Evolutionary conservation across 2,113 vertebrate genomes (phyloP), one percentile per base, ranked within the genome.

Genomic region (Romanogobio albipinnatus): DNA sequence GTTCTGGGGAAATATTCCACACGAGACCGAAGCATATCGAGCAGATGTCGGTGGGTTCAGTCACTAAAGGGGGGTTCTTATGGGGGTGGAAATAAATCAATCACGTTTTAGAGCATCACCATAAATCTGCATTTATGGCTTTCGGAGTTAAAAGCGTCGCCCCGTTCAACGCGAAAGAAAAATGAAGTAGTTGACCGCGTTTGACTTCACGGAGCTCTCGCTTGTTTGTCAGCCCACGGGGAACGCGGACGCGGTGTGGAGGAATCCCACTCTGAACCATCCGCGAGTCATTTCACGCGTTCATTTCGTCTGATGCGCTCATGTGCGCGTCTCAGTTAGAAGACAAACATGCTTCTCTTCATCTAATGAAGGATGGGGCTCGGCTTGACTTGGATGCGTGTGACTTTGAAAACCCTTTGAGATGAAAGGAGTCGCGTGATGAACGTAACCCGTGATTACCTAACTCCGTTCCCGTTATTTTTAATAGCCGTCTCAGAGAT

Each of bases 341-440:
- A 78, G 26, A 68, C 73, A 64, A 91, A 93, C 93, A 92, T 93
- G 74, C 22, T 92, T 92, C 90, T 93, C 92, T 93, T 92, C 92
- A 91, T 93, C 81, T 75, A 79, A 64, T 76, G 66, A 81, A 61
- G 24, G 78, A 61, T 33, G 78, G 51, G 14, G 24, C 78, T 81
- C 45, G 43, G 59, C 78, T 81, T 26, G 59, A 51, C 78, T 66
- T 33, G n/a, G 26, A 66, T 81, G 78, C 61, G 78, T 26, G 78
- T 68, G 43, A 68, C 78, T 68, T 81, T 81, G 43, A 82, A 81
- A 87, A 64, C 49, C 79, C 78, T 51, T 33, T 33, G 19, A 58
- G 80, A 82, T 43, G 64, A 82, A 82, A 82, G 80, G 80, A 82
- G 49, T 71, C 80, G 66, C 49, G 64, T 71, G 36, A 81, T 26